Percentiles rank a stretch among this genome's conserved stretches.
phyloP scores from a whole-genome alignment of 2,113 vertebrate species.

The Propithecus coquereli region DNA sequence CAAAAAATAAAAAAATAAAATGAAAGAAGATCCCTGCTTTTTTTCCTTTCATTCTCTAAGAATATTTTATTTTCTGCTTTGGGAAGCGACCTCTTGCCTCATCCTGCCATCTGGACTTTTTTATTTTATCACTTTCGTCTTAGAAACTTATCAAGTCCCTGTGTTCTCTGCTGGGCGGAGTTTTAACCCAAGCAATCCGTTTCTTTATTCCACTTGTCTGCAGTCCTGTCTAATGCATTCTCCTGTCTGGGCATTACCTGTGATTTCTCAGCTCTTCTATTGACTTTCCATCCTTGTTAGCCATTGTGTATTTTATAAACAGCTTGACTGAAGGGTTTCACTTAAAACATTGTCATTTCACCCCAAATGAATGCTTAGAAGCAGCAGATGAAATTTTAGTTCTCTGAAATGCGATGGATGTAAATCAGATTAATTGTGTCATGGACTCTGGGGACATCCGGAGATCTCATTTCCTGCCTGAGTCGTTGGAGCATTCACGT shows the following conservation, averaged over 20 bases:
- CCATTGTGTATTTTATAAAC: slow-evolving; percentile 39
- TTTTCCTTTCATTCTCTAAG: slow-evolving; percentile 53
- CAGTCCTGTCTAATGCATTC: slow-evolving; percentile 46
- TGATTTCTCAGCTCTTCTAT: slow-evolving; percentile 61
- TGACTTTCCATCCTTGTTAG: slow-evolving; percentile 71
- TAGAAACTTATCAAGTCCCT: slow-evolving; percentile 63
- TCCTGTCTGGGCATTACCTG: slow-evolving; percentile 41
- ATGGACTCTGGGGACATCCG: slow-evolving; percentile 73
- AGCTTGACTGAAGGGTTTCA: slow-evolving; percentile 58
- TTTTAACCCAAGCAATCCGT: slow-evolving; percentile 42
- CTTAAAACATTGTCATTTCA: slow-evolving; percentile 61
- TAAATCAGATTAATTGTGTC: slow-evolving; percentile 83
- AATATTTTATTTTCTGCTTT: slow-evolving; percentile 69
- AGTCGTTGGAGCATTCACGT: slow-evolving; percentile 61
- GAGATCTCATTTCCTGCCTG: slow-evolving; percentile 76
- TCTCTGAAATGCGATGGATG: slow-evolving; percentile 70
- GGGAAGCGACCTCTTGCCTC: slow-evolving; percentile 63
- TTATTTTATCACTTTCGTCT: slow-evolving; percentile 21
- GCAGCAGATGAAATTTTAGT: slow-evolving; percentile 71
- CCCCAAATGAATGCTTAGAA: slow-evolving; percentile 49
- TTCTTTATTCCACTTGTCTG: slow-evolving; percentile 67
- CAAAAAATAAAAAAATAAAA: background rate
- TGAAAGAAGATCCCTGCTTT: background rate
- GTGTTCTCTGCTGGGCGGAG: slow-evolving; percentile 56
- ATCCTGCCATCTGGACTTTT: slow-evolving; percentile 61